A percentile compares a stretch with the other conserved stretches of the same genome.
These are phyloP conservation scores for Drosophila sp. DNA, from an alignment of 1,140 invertebrate species.

Conservation along the genomic window DNA sequence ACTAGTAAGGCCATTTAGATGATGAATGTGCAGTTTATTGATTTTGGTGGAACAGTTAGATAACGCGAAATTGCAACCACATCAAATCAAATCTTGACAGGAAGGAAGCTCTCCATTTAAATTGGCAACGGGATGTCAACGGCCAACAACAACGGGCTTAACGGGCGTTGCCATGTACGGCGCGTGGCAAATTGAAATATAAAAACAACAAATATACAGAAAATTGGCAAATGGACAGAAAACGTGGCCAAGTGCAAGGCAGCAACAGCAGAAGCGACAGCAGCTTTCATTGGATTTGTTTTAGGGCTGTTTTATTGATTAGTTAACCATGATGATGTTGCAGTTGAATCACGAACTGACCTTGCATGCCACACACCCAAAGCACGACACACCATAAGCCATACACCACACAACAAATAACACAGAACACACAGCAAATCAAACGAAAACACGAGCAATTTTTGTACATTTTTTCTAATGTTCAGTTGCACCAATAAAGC, in stretches of 20 bases:
- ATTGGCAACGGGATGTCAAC: conserved; percentile 33
- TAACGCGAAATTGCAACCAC: conserved; percentile 57
- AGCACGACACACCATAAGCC: neutral
- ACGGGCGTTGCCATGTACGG: conserved; percentile 30
- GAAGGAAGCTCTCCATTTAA: conserved; percentile 1
- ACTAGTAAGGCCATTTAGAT: conserved; percentile 23
- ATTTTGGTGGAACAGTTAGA: conserved; percentile 59
- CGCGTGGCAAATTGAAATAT: neutral
- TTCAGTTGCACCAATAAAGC: conserved; percentile 5
- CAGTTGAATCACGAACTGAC: conserved; percentile 42
- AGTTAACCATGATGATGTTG: conserved; percentile 49
- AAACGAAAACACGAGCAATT: conserved; percentile 15
- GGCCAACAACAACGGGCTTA: conserved; percentile 4
- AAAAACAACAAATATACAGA: too few relatives aligned
- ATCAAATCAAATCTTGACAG: conserved; percentile 35
- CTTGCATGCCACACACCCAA: conserved; percentile 42
- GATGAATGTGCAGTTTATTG: conserved; percentile 67
- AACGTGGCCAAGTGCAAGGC: conserved; percentile 47
- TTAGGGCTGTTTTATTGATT: conserved; percentile 30
- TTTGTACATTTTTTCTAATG: conserved; percentile 2
- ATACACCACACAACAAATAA: neutral
- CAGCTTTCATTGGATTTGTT: conserved; percentile 29
- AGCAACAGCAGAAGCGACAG: neutral
- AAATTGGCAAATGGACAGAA: conserved; percentile 17
- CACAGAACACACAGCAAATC: conserved; percentile 6